A percentile compares a stretch with the other conserved stretches of the same genome.
phyloP scores from a whole-genome alignment of 2,113 vertebrate species.

The Plestiodon gilberti region DNA sequence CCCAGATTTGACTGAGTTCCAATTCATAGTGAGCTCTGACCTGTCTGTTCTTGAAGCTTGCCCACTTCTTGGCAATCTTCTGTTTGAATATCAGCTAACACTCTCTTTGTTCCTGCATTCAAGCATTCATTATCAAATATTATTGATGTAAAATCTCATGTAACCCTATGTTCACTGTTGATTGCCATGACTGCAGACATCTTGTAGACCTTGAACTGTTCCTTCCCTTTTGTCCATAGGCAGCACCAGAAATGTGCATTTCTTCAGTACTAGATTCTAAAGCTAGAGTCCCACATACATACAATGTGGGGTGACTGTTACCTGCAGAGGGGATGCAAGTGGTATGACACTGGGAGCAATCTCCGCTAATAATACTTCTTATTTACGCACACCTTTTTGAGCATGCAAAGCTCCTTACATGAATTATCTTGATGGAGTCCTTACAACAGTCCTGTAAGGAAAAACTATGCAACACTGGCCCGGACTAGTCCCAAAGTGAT shows the following conservation, averaged over 20 bases:
- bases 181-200: constrained; percentile 30
- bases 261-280: background rate
- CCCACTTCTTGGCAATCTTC: constrained; percentile 56
- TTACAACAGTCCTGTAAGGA: too few species aligned
- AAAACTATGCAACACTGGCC: too few species aligned
- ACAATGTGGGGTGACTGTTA: too few species aligned
- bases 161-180: constrained; percentile 28
- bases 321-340: too few species aligned
- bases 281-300: background rate
- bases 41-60: constrained; percentile 51
- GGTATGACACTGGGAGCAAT: too few species aligned
- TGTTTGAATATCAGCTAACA: constrained; percentile 41
- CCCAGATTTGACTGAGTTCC: constrained; percentile 35
- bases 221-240: constrained; percentile 30
- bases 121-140: constrained; percentile 23
- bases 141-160: constrained; percentile 33
- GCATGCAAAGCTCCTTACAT: too few species aligned
- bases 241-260: background rate
- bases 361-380: too few species aligned
- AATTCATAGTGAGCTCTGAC: constrained; percentile 42
- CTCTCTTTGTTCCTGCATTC: constrained; percentile 28
- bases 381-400: too few species aligned
- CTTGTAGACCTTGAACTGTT: constrained; percentile 37
- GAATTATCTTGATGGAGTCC: too few species aligned
- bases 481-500: too few species aligned